Percentiles rank a stretch among this genome's conserved stretches.
phyloP scores from a whole-genome alignment of 2,797 vertebrate genomes.

The Phrynocephalus vlangalii region DNA sequence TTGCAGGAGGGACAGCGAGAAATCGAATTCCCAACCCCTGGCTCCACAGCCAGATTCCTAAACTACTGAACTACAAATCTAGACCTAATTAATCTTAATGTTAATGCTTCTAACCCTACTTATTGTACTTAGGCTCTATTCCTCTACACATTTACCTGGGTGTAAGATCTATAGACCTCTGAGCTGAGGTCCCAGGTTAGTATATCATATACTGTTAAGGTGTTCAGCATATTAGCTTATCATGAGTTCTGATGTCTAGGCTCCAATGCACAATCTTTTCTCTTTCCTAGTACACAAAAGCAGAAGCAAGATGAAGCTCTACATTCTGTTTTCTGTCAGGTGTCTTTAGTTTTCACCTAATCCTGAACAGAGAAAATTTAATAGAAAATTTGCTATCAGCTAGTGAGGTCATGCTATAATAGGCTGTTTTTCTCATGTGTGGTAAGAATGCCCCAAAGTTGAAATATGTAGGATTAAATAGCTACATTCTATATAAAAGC shows the following conservation, averaged over 20 bases:
- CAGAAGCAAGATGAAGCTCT: not conserved
- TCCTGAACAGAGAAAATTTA: slow-evolving; percentile 2
- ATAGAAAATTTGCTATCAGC: slow-evolving; percentile 5
- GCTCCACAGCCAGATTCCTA: too few species aligned
- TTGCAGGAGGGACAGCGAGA: too few species aligned
- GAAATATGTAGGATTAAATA: slow-evolving; percentile 27
- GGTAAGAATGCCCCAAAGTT: slow-evolving; percentile 14
- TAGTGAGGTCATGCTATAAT: not conserved
- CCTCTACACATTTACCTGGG: not conserved
- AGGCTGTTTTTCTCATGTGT: slow-evolving; percentile 6
- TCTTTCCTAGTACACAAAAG: not conserved
- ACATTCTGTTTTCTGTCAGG: slow-evolving; percentile 3
- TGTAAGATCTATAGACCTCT: not conserved
- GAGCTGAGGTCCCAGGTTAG: not conserved
- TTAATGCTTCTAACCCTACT: not conserved
- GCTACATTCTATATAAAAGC: slow-evolving; percentile 17
- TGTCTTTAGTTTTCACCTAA: not conserved
- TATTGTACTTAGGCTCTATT: not conserved
- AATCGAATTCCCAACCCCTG: too few species aligned
- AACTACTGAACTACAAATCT: not conserved
- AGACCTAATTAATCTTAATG: not conserved
- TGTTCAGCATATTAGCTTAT: not conserved
- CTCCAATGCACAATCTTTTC: not conserved
- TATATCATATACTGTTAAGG: not conserved
- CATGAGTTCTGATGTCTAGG: not conserved